Evolutionary conservation across 2,888 invertebrate genomes (phyloP), one percentile per base, ranked within the genome.

Genomic region (Leptinotarsa haldemani): DNA sequence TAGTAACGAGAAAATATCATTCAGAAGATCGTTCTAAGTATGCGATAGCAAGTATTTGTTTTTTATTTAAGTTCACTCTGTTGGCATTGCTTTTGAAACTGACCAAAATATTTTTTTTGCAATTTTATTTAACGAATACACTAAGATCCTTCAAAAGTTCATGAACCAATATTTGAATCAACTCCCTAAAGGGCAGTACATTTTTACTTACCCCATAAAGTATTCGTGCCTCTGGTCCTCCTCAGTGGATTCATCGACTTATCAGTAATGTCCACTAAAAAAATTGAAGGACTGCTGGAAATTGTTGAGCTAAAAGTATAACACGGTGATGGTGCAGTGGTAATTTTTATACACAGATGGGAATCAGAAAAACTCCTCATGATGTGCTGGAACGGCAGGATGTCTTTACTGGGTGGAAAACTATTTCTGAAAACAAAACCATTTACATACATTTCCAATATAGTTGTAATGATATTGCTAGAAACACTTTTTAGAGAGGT

Each of bases 291-390:
- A 73, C 91, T 91, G 83, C 91, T 92, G 47, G 92, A 91, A 3
- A 90, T 88, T 1, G 91, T 91, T 52, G 88, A 88, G 65, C 83
- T 89, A 87, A 87, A 91, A 83, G 87, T 90, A 86, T 86, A 91
- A 88, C 87, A 88, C 40, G 88, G 88, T 73, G 91, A 90, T 13
- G 91, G 90, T 30, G 92, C 89, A 9, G 93, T 90, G 47, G 93
- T 89, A 58, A 93, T 88, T 84, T 93, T 93, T 40, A 94, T 89
- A 84, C 93, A 93, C 5, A 94, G 89, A 85, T 93, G 93, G 4
- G 93, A 93, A 85, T 93, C 93, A 50, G 93, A 93, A 85, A 93
- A 93, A 85, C 93, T 93, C 80, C 93, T 89, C 86, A 93, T 93
- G 78, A 93, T 91, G 83, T 93, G 93, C 84, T 93, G 93, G 85